Percentiles rank a stretch among this genome's conserved stretches.
phyloP scores from a whole-genome alignment of 2,797 vertebrate genomes.

The Myotis pilosus region DNA sequence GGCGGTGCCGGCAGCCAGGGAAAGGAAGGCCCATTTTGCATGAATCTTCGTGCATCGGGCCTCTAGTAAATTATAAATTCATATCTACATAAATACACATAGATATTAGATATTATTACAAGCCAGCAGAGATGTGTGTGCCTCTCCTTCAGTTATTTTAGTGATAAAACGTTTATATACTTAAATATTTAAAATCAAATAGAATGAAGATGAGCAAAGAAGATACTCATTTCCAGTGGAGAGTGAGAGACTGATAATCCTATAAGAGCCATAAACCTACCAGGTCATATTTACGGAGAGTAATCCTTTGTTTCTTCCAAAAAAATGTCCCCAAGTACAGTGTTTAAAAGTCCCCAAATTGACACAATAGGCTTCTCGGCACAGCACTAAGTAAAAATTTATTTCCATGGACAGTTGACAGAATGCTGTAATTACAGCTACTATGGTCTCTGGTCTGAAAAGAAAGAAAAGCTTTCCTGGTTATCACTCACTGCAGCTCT shows the following conservation, averaged over 20 bases:
- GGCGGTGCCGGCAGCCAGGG: too few species aligned
- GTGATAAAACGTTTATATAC: not conserved
- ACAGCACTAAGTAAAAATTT: conserved; percentile 40
- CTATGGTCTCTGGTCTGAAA: conserved; percentile 50
- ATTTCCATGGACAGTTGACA: conserved; percentile 27
- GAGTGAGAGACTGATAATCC: not conserved
- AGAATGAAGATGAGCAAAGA: conserved; percentile 11
- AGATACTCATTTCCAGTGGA: not conserved
- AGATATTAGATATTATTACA: not conserved
- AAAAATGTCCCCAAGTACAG: not conserved
- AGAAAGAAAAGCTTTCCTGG: not conserved
- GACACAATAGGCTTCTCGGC: not conserved
- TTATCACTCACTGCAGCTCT: not conserved
- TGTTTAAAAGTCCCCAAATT: conserved; percentile 25
- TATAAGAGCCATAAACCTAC: not conserved
- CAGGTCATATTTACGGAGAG: not conserved
- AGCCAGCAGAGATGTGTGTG: not conserved
- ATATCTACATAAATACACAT: not conserved
- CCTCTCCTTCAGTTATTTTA: not conserved
- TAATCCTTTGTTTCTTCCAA: not conserved
- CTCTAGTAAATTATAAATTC: not conserved
- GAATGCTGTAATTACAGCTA: conserved; percentile 46
- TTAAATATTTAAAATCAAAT: conserved; percentile 20
- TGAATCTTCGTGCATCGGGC: too few species aligned
- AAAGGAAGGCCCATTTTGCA: too few species aligned